Evolutionary conservation across 2,797 vertebrate genomes (phyloP).

Genomic region (Lateolabrax maculatus): DNA sequence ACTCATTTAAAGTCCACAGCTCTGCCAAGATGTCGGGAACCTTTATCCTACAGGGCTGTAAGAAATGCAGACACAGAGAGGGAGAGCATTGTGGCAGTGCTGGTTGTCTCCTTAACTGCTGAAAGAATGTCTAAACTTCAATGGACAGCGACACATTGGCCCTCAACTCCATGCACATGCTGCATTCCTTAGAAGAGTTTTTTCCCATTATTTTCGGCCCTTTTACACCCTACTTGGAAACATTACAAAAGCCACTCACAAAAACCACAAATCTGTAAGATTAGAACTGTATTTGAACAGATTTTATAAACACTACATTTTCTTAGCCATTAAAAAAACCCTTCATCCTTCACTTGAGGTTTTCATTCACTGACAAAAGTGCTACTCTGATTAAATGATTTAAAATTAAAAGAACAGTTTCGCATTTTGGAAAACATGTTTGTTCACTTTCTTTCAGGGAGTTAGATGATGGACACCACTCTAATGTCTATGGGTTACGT

Average conservation of each 20-base stretch:
- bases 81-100: constrained; percentile 41
- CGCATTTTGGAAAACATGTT: constrained; percentile 8
- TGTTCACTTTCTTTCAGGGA: neutral
- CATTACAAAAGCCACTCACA: neutral
- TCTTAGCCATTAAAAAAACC: neutral
- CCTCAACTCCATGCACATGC: neutral
- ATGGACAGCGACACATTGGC: neutral
- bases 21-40: constrained; percentile 8
- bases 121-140: constrained; percentile 24
- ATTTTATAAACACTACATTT: neutral
- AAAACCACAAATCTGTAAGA: neutral
- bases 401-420: neutral
- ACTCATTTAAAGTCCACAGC: constrained; percentile 33
- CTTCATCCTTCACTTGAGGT: neutral
- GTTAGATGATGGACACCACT: neutral
- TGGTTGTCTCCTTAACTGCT: constrained; percentile 21
- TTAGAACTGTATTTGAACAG: neutral
- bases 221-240: neutral
- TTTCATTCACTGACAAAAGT: neutral
- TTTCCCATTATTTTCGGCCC: neutral
- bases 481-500: neutral
- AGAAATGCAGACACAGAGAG: neutral
- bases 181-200: neutral
- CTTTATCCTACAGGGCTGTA: constrained; percentile 23
- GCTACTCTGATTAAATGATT: neutral